A percentile compares a stretch with the other conserved stretches of the same genome.
Evolutionary conservation across 2,888 invertebrate species (phyloP).

Genomic region (Cantharis rufa): DNA sequence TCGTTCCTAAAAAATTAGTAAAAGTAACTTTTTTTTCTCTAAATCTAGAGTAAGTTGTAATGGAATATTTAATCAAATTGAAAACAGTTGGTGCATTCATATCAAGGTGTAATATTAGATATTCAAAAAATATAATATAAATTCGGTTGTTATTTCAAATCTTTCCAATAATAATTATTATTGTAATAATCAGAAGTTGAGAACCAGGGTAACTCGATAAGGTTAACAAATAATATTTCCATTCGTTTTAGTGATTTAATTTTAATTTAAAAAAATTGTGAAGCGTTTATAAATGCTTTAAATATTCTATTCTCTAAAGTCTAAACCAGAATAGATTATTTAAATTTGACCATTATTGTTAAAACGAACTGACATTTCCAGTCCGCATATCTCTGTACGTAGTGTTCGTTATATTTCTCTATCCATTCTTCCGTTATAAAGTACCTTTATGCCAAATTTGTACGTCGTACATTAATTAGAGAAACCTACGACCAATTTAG

Average conservation of each 20-base stretch:
- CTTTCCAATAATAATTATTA: no score
- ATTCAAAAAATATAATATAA: background rate
- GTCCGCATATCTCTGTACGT: background rate
- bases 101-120: background rate
- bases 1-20: background rate
- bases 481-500: background rate
- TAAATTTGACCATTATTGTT: background rate
- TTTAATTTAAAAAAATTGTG: background rate
- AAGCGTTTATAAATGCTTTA: background rate
- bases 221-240: background rate
- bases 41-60: background rate
- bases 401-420: background rate
- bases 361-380: background rate
- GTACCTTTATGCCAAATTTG: background rate
- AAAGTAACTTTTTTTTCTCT: background rate
- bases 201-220: background rate
- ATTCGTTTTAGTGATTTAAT: background rate
- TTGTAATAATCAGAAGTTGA: background rate
- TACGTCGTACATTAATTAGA: background rate
- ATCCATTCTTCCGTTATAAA: background rate
- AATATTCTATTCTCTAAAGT: background rate
- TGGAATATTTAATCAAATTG: background rate
- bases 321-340: background rate
- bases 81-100: background rate
- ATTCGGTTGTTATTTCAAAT: background rate